Evolutionary conservation across 2,113 vertebrate species (phyloP), one percentile per base, ranked within the genome.

Genomic region (Gobiocypris rarus): DNA sequence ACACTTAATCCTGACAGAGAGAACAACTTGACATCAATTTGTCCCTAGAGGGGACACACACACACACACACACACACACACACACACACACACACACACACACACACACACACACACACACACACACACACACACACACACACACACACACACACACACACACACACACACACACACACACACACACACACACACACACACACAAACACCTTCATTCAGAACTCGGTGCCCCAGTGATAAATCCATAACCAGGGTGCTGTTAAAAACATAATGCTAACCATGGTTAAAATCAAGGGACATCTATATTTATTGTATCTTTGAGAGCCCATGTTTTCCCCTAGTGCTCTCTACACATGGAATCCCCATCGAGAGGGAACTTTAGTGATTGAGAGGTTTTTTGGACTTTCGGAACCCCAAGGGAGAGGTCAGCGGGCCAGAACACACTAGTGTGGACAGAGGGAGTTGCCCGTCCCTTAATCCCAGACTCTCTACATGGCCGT

Each of bases 1-100:
- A 93, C 93, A 92, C 92, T 96, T 96, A 96, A 98, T 97, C 95
- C 94, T 96, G 93, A 95, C 93, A 94, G 95, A 95, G 94, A 95
- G 94, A 93, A 93, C 94, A 95, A 96, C 92, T 95, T 96, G 93
- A 96, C 96, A 96, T 96, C 92, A 89, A 93, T 96, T 95, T 95
- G 93, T 96, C 95, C 94, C 95, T 90, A 14, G 86, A 92, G 93
- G 95, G 87, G 90, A 94, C 93, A 80, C 38, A 85, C 38, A 63
- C 52, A 70, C 15, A 69, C 24, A 61, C 58, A 74, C 56, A 38
- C 26, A 24, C 76, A 85, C 38, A 71, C 65, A 70, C 15, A 69
- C 38, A 59, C 58, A 24, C 58, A 24, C 58, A 26, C 58, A 17
- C 24, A 31, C 26, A 31, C 26, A 7, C 59, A 7, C 59, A 63